Evolutionary conservation across 1,140 invertebrate species (phyloP), one percentile per base, ranked within the genome.

Genomic region (Drosophila saltans): DNA sequence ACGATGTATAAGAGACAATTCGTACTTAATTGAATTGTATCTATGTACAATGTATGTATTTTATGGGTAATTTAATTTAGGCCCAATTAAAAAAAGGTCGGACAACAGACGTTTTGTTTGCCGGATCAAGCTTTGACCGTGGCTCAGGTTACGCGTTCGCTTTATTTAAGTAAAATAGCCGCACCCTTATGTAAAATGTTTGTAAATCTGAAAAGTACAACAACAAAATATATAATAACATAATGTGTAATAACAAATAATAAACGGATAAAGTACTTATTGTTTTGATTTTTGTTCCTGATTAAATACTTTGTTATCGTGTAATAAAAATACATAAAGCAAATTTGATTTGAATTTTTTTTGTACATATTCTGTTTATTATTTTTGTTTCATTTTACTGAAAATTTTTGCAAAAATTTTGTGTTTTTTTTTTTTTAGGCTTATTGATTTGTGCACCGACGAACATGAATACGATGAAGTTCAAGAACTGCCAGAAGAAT

Each of bases 381-480:
- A 7, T 24, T 39, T 39, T 1, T 57, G 7, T 59, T 8, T 28
- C 9, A 40, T 66, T 2, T 39, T 10, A 40, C 28, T 30, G 16
- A 16, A 16, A 16, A 30, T 30, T 30, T 30, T 4, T 16, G 16
- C 16, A 16, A 16, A 16, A 30, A 30, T 30, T 0, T 30, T 30
- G 28, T 30, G 43, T 10, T 7, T 6, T 33, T 72, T 48, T 10
- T 7, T 6, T 33, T 72, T 0, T 62, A 91, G 90, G 75, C 72
- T 91, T 84, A 90, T 91, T 74, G 91, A 91, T 83, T 86, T 91
- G 76, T 86, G 89, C 67, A 88, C 77, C 70, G 90, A 91, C 68
- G 90, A 92, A 66, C 88, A 92, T 92, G 91, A 91, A 55, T 91
- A 91, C 91, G 91, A 92, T 83, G 91, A 92, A 59, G 90, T 92